Evolutionary conservation across 1,140 invertebrate genomes (phyloP).

Genomic region (Conopomorpha cramerella): DNA sequence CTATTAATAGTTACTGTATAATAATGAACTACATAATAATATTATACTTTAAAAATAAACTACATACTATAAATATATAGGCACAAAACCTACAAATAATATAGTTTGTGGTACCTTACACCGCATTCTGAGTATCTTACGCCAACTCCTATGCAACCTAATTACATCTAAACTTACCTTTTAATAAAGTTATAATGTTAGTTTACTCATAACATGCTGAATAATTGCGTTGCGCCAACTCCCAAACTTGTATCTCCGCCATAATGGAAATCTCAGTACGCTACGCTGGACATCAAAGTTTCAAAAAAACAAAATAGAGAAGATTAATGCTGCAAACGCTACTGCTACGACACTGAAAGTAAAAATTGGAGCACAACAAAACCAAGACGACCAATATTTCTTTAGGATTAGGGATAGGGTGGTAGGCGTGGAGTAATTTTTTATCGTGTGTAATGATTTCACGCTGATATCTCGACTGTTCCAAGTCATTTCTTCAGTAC

Average conservation of each 20-base stretch:
- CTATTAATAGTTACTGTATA: no score
- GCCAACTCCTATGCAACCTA: neutral
- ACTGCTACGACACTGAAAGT: neutral
- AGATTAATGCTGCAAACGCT: no score
- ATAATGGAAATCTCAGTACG: neutral
- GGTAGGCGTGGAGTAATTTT: neutral
- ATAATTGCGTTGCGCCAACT: no score
- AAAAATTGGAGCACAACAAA: neutral
- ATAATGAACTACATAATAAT: neutral
- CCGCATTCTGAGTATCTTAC: neutral
- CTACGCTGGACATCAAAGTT: neutral
- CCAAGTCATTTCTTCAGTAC: neutral
- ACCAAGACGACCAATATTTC: neutral
- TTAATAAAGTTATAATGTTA: no score
- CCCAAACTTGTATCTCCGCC: no score
- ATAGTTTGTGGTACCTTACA: no score
- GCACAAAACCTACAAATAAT: no score
- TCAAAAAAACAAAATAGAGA: neutral
- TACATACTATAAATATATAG: neutral
- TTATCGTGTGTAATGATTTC: neutral
- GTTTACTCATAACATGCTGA: no score
- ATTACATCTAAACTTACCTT: neutral
- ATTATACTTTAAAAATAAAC: neutral
- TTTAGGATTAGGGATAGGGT: neutral
- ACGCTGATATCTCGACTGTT: neutral